Evolutionary conservation across 2,888 invertebrate species (phyloP).

Genomic region (Dexiosoma caninum): DNA sequence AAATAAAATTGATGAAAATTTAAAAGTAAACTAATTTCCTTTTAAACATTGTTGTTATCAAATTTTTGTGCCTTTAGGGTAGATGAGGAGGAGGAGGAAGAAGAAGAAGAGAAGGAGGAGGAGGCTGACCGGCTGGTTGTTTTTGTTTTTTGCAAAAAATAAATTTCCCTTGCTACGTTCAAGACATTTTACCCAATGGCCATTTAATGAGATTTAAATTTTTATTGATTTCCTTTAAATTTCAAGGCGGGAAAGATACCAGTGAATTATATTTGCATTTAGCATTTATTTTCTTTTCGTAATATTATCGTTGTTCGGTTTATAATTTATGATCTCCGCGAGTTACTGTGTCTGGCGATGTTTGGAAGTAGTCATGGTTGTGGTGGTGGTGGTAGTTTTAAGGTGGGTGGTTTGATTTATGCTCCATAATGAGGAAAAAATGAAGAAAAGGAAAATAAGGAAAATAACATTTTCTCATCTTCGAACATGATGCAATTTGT

Average conservation of each 20-base stretch:
- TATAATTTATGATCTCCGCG: conserved; percentile 55
- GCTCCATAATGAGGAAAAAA: conserved; percentile 40
- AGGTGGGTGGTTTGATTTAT: conserved; percentile 62
- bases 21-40: conserved; percentile 61
- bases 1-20: conserved; percentile 61
- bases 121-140: too few species aligned
- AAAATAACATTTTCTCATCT: conserved; percentile 28
- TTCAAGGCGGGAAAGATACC: conserved; percentile 15
- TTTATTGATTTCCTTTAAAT: conserved; percentile 60
- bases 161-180: conserved; percentile 44
- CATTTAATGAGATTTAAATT: conserved; percentile 58
- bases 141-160: conserved; percentile 4
- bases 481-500: conserved; percentile 52
- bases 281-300: conserved; percentile 4
- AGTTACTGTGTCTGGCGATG: conserved; percentile 34
- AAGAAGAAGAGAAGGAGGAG: too few species aligned
- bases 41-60: conserved; percentile 57
- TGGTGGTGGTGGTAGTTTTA: conserved; percentile 27
- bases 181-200: conserved; percentile 52
- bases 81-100: not conserved
- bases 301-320: conserved; percentile 34
- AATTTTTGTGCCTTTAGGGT: conserved; percentile 4
- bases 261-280: conserved; percentile 41
- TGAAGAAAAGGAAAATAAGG: not conserved
- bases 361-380: not conserved